Evolutionary conservation across 2,797 vertebrate species (phyloP).

Genomic region (Muscicapa striata): DNA sequence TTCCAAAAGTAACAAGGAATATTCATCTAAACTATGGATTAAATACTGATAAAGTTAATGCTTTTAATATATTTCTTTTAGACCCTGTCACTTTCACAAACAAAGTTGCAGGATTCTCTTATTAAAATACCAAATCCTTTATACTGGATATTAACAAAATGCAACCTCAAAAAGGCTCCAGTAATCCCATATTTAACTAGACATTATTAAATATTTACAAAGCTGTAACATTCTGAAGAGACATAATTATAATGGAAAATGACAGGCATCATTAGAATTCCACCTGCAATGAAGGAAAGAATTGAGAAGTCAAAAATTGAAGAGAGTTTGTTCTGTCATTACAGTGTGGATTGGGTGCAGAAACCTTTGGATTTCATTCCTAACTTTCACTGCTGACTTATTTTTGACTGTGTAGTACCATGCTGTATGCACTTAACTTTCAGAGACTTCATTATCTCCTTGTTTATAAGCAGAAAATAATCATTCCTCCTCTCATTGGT

Average conservation of each 20-base stretch:
- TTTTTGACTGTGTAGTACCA: neutral
- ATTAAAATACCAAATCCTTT: constrained; percentile 2
- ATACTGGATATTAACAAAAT: neutral
- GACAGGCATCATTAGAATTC: neutral
- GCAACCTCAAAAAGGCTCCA: neutral
- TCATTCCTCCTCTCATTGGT: neutral
- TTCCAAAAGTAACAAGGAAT: neutral
- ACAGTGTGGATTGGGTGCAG: neutral
- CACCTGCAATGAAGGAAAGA: neutral
- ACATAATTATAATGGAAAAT: neutral
- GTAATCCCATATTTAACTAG: neutral
- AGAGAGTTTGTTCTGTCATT: neutral
- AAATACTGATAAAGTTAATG: neutral
- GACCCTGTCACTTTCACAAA: neutral
- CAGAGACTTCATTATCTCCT: constrained; percentile 31
- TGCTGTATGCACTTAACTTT: neutral
- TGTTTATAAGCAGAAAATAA: constrained; percentile 27
- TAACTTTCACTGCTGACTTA: neutral
- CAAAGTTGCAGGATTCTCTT: neutral
- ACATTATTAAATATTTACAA: constrained; percentile 37
- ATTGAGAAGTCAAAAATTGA: neutral
- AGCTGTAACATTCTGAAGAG: neutral
- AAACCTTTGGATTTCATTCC: neutral
- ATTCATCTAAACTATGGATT: neutral
- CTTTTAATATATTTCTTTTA: neutral